Base-by-base conservation (phyloP, 2,113 vertebrate species). In the Peromyscus leucopus region DNA sequence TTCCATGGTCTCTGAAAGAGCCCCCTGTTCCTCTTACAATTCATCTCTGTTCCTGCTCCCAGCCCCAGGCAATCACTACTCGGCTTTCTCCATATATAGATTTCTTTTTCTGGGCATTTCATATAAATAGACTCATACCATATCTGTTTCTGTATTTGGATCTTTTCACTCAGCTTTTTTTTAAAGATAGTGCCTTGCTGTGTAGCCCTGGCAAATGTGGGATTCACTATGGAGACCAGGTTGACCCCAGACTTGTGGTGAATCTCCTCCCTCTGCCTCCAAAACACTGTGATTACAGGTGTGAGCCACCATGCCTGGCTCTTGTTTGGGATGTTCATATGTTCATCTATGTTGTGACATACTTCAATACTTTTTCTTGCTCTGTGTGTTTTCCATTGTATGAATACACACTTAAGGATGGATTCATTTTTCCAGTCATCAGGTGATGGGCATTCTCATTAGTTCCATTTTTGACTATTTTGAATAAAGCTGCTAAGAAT, bases 141-240 rank as follows among this genome's bases (percentile, higher is more conserved):
- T 89, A 48, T 69, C 63, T 42, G 59, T 7, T 39, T 65, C 59
- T 67, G 0, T 51, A 36, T 48, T 92, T 79, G 31, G 31, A 88
- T 92, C 93, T 95, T 39, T 72, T 94, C 39, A n/a, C 46, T 97
- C 71, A 85, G 24, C 46, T 71, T 51, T 71, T 88, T 48, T 88
- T 48, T 26, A 8, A 31, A 85, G 67, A 26, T 36, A 71, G 65
- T 71, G 85, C 48, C 85, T 69, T 16, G 19, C 46, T 88, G 13
- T 74, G 69, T 61, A 75, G 87, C 36, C n/a, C 16, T 72, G 67
- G 15, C 13, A 57, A 39, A 59, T 2, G 0, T 42, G n/a, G 36
- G 2, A 57, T 17, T 89, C 55, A 57, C 63, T 69, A 24, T 55
- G 67, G 19, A 55, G 48, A 55, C 9, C 69, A 75, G 87, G 48